These are phyloP conservation scores for Syngnathus acus DNA, from an alignment of 2,797 vertebrate genomes.

Conservation along the genomic window DNA sequence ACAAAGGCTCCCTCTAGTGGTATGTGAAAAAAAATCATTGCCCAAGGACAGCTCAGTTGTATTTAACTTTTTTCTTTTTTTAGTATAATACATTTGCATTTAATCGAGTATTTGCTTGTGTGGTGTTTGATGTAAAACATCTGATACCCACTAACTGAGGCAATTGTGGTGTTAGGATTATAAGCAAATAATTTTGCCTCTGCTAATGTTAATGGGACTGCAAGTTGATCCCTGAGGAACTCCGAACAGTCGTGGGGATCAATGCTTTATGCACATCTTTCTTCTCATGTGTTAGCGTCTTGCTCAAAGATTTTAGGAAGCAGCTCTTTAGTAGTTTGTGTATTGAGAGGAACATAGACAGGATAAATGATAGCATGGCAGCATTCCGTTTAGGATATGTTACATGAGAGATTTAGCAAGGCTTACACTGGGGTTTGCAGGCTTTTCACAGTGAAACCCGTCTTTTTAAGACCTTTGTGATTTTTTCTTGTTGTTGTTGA, in stretches of 20 bases:
- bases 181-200: neutral
- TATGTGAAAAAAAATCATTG: neutral
- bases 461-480: constrained; percentile 21
- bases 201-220: neutral
- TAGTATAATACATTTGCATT: neutral
- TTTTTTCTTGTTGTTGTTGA: constrained; percentile 38
- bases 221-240: neutral
- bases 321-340: neutral
- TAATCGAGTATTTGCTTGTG: neutral
- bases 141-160: no score
- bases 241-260: neutral
- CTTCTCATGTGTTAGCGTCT: neutral
- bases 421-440: constrained; percentile 53
- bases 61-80: neutral
- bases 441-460: constrained; percentile 35
- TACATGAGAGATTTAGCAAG: constrained; percentile 50
- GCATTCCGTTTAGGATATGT: constrained; percentile 26
- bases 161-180: neutral
- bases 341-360: neutral
- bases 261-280: neutral
- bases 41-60: neutral
- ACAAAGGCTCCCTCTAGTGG: neutral
- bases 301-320: neutral
- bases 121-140: no score
- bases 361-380: constrained; percentile 38